Evolutionary conservation across 2,797 vertebrate genomes (phyloP).

Genomic region (Ambastaia sidthimunki): DNA sequence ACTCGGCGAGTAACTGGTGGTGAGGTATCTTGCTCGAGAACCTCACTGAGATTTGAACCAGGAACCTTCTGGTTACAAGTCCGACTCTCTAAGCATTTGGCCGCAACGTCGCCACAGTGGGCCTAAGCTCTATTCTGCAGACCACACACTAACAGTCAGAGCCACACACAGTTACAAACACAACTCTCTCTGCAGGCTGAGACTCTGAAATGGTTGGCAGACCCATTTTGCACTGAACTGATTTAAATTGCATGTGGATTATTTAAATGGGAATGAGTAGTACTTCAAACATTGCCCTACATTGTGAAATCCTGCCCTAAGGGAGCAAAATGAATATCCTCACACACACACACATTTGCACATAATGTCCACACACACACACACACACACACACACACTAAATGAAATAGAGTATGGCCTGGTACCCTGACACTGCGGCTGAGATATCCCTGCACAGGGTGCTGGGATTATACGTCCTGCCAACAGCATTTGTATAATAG

Average conservation of each 20-base stretch:
- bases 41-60: too few relatives aligned
- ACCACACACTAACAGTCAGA: constrained; percentile 1
- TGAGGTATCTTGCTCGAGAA: too few relatives aligned
- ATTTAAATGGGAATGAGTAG: constrained; percentile 45
- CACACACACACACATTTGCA: constrained; percentile 4
- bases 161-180: neutral
- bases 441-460: constrained; percentile 38
- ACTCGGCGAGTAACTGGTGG: too few relatives aligned
- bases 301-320: constrained; percentile 32
- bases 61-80: too few relatives aligned
- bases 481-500: constrained; percentile 55
- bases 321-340: neutral
- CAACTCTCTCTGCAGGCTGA: constrained; percentile 18
- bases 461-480: constrained; percentile 53
- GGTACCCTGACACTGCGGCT: constrained; percentile 6
- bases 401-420: constrained; percentile 5
- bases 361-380: neutral
- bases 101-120: too few relatives aligned
- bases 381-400: constrained; percentile 10
- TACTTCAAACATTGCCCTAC: constrained; percentile 47
- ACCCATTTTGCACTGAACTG: constrained; percentile 6
- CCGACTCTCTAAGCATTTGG: too few relatives aligned
- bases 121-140: neutral
- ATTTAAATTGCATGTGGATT: constrained; percentile 51
- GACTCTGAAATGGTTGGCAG: neutral